Conservation (phyloP, 2,113 vertebrate species). For the Tupaia tana region DNA sequence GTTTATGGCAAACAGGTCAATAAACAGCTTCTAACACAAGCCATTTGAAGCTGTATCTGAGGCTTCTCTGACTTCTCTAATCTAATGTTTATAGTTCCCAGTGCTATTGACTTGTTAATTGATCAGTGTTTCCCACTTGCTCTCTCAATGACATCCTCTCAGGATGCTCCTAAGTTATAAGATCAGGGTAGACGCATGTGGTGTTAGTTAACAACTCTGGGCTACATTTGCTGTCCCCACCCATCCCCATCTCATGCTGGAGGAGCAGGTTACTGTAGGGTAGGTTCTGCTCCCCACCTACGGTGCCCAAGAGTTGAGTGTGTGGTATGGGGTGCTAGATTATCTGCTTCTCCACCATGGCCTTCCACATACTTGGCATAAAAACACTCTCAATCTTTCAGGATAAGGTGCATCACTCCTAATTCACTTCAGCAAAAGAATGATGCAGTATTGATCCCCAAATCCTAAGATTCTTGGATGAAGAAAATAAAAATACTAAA, state of each 20-base stretch:
- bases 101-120: background rate
- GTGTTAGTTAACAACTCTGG: background rate
- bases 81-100: background rate
- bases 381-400: background rate
- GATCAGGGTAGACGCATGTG: background rate
- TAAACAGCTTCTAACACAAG: background rate
- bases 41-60: background rate
- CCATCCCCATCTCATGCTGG: background rate
- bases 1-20: constrained; percentile 41
- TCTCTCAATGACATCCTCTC: background rate
- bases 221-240: background rate
- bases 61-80: background rate
- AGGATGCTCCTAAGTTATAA: background rate
- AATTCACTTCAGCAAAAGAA: background rate
- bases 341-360: background rate
- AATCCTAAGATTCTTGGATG: background rate
- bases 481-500: background rate
- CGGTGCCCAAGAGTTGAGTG: background rate
- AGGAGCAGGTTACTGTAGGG: background rate
- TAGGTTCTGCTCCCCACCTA: background rate
- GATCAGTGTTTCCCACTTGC: background rate
- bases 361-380: background rate
- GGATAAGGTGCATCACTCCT: background rate
- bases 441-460: background rate
- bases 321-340: background rate